Base-by-base conservation (phyloP, 2,888 invertebrate genomes). In the Strigamia maritima region DNA sequence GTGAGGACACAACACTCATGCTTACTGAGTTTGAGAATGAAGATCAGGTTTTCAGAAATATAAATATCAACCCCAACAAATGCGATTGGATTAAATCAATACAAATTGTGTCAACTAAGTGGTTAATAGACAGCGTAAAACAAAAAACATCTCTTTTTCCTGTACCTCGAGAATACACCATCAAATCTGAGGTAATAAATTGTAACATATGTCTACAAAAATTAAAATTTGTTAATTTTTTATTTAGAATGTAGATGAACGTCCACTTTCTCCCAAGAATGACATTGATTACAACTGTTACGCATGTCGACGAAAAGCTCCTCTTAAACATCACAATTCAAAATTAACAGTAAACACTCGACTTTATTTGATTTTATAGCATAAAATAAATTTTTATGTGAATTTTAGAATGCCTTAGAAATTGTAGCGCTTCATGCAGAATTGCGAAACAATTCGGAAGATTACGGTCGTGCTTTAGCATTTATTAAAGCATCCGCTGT, bases 21-120 rank as follows among this genome's bases (percentile, higher is more conserved):
- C 28, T 79, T 4, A 79, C 76, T n/a, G 79, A 76, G 19, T 76
- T 79, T 76, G 76, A 79, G 16, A 79, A 75, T 35, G 22, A 22
- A 26, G 79, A 79, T n/a, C 79, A 79, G 22, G 79, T 79, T 54
- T 49, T 76, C 26, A 16, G 75, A 26, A 44, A 38, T 8, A 26
- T 75, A 2, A 0, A 38, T 24, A 31, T 26, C 14, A 14, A 54
- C 19, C n/a, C 28, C 14, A 60, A 44, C 6, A 1, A 0, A 2
- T 14, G 24, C 14, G 28, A 49, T 3, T 44, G 54, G 49, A n/a
- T 54, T 10, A 28, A 54, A 54, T 19, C 6, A 14, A 54, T 54
- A 7, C 28, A 76, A 76, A 31, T 79, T 76, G 28, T 79, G n/a
- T 76, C 75, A 14, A 79, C 60, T 1, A 75, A 79, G 35, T 79